phyloP scores from a whole-genome alignment of 2,797 vertebrate genomes.

The Mormyrops attenuatus region DNA sequence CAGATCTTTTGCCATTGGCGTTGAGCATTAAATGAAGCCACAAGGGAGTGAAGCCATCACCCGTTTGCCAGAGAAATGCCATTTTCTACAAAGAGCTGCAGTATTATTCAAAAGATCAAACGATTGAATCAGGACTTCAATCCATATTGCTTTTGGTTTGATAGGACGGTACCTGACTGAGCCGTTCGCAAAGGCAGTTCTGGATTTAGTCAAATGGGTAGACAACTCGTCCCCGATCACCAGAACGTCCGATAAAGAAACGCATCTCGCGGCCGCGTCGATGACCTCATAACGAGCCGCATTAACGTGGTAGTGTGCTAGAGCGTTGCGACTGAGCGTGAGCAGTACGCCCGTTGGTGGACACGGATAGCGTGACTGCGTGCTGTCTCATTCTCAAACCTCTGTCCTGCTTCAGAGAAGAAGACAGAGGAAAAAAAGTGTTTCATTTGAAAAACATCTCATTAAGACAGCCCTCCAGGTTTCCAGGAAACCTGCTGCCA shows the following conservation, averaged over 20 bases:
- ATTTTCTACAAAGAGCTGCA: background rate
- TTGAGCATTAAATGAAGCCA: background rate
- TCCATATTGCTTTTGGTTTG: background rate
- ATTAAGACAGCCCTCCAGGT: background rate
- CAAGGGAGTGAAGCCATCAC: background rate
- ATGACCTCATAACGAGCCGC: background rate
- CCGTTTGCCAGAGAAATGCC: background rate
- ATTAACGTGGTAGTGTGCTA: background rate
- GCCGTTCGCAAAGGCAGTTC: slow-evolving; percentile 30
- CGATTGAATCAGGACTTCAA: background rate
- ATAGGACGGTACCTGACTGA: background rate
- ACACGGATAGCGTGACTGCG: background rate
- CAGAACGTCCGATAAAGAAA: background rate
- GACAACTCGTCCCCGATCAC: slow-evolving; percentile 50
- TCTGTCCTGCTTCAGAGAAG: background rate
- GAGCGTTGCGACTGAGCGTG: background rate
- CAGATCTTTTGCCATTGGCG: background rate
- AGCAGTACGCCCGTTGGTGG: background rate
- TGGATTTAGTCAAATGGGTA: slow-evolving; percentile 61
- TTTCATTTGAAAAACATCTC: background rate
- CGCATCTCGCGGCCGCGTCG: background rate
- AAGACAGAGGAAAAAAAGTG: background rate
- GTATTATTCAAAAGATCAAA: slow-evolving; percentile 1
- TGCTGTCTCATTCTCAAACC: background rate
- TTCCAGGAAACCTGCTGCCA: background rate